Evolutionary conservation across 2,113 vertebrate species (phyloP).

Genomic region (Etheostoma spectabile): DNA sequence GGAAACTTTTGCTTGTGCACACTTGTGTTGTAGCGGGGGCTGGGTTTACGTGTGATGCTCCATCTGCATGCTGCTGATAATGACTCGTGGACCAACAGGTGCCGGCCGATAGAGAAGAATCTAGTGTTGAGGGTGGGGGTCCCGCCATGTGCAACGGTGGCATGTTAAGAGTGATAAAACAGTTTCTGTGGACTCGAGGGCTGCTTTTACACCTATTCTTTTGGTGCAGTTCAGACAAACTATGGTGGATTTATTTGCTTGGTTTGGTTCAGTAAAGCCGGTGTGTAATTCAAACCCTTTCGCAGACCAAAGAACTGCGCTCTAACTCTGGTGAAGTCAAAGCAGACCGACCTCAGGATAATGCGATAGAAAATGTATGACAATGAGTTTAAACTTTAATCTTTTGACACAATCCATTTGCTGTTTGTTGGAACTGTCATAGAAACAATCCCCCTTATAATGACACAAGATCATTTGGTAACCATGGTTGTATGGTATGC

Average conservation of each 20-base stretch:
- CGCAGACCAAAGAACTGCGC: neutral
- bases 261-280: neutral
- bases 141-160: neutral
- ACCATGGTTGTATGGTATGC: neutral
- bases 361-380: neutral
- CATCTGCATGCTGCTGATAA: constrained; percentile 18
- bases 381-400: neutral
- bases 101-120: constrained; percentile 17
- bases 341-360: neutral
- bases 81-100: constrained; percentile 18
- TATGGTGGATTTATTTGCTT: neutral
- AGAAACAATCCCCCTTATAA: neutral
- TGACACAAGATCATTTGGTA: neutral
- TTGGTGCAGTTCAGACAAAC: constrained; percentile 3
- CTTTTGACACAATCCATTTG: neutral
- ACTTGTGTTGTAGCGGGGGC: constrained; percentile 23
- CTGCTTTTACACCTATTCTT: constrained; percentile 3
- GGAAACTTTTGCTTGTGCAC: constrained; percentile 35
- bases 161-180: neutral
- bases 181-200: neutral
- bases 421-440: neutral
- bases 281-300: neutral
- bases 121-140: neutral
- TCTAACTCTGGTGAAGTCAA: neutral
- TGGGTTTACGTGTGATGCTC: constrained; percentile 4